Conservation (phyloP, 1,140 invertebrate species). For the Pomacea maculata region DNA sequence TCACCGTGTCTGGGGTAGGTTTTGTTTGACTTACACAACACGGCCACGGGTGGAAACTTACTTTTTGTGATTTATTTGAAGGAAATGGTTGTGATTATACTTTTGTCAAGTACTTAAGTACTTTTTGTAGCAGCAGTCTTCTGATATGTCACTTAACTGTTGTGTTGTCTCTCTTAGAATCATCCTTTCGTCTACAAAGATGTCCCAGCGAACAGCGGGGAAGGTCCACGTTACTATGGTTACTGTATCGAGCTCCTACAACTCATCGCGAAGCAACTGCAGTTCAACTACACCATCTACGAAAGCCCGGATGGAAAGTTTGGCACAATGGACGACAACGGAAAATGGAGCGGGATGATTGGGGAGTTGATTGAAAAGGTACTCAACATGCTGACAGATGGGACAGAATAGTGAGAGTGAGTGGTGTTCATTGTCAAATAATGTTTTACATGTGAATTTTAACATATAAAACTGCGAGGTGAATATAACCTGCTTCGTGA, state of each 20-base stretch:
- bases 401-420: no score
- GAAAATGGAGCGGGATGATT: constrained; percentile 90
- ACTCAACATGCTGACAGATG: no score
- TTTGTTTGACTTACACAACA: background rate
- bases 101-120: no score
- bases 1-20: constrained; percentile 75
- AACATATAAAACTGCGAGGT: no score
- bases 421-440: no score
- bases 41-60: background rate
- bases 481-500: no score
- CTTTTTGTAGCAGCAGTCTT: constrained; percentile 74
- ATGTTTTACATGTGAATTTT: no score
- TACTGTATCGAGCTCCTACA: constrained; percentile 94
- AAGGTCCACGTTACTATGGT: constrained; percentile 73
- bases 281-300: constrained; percentile 90
- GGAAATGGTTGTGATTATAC: constrained; percentile 70
- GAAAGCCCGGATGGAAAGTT: constrained; percentile 81
- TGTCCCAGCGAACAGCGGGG: constrained; percentile 52
- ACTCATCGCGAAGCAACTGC: constrained; percentile 81
- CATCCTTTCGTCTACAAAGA: constrained; percentile 81
- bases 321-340: constrained; percentile 82
- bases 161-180: constrained; percentile 71
- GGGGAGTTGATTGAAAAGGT: constrained; percentile 70
- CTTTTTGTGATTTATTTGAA: background rate
- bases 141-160: background rate